These are phyloP conservation scores for Microplitis deprimator DNA, from an alignment of 2,888 invertebrate genomes.

Conservation along the genomic window DNA sequence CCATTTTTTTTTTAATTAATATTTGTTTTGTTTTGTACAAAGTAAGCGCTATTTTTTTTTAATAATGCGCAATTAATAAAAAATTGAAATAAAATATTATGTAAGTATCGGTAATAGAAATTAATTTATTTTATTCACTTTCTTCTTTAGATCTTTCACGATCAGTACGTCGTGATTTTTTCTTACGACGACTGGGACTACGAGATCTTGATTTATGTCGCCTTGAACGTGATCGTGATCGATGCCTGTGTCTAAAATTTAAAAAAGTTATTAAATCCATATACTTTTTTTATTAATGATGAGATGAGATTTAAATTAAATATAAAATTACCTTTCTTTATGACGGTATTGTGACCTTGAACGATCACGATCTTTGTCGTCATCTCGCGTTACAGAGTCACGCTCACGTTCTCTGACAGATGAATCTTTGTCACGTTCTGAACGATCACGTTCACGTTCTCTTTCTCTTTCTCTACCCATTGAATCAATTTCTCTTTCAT, in stretches of 20 bases:
- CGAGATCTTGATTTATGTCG: constrained; percentile 82
- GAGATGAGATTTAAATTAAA: not conserved
- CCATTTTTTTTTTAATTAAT: too few species aligned
- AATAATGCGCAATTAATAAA: constrained; percentile 2
- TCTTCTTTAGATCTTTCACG: constrained; percentile 77
- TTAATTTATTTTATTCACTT: constrained; percentile 73
- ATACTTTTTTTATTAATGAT: constrained; percentile 25
- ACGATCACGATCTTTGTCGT: constrained; percentile 68
- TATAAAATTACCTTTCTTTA: constrained; percentile 73
- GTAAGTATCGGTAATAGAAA: constrained; percentile 1
- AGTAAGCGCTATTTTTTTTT: not conserved
- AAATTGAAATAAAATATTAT: constrained; percentile 33
- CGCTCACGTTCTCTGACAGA: constrained; percentile 65
- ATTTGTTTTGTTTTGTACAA: not conserved
- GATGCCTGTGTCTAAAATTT: constrained; percentile 64
- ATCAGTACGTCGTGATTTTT: constrained; percentile 81
- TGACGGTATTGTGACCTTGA: constrained; percentile 77
- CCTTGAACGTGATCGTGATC: constrained; percentile 74
- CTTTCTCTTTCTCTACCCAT: constrained; percentile 60
- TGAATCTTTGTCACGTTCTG: constrained; percentile 64
- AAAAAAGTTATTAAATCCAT: constrained; percentile 24
- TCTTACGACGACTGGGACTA: constrained; percentile 80
- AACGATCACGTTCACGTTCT: constrained; percentile 59
- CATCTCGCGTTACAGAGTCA: constrained; percentile 70
- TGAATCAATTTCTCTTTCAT: constrained; percentile 60